Base-by-base conservation (phyloP, 2,797 vertebrate species). In the Crenuchus spilurus region DNA sequence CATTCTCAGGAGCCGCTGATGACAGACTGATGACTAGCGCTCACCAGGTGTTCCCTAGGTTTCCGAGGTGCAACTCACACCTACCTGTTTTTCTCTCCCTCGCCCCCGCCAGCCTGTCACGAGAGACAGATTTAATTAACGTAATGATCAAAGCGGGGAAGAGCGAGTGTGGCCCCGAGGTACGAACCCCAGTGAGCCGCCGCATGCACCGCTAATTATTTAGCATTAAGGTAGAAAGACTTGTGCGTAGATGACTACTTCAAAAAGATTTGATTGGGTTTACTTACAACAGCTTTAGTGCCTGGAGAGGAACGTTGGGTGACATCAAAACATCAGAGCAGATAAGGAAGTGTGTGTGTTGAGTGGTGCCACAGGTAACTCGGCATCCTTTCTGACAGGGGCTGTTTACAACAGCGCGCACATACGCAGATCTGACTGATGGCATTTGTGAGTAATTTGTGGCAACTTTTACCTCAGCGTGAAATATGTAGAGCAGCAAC, bases 151-250 rank as follows among this genome's bases (percentile, higher is more conserved):
- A 92, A 92, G 92, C 81, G 79, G 85, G 61, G 87, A 86, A 88
- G 86, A 90, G 88, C 84, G 79, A 86, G 87, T 86, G 88, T 82
- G 85, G 89, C 91, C 92, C 91, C 54, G 85, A 90, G 91, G 91
- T 89, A 85, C 86, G 83, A 80, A 86, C 88, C 90, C 89, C 85
- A 87, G 85, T 83, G 88, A 76, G 74, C 67, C 82, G 90, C 83
- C 63, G 62, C 72, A 67, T 63, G 76, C 80, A 81, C 76, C 42
- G 91, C 90, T 92, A 93, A 93, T 93, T 93, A 93, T 93, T 92
- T 91, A 91, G 90, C 88, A 93, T 93, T 93, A 94, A 92, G 92
- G 91, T 93, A 92, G 92, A 92, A 84, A 79, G 85, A 85, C 86
- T 89, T 86, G 84, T 81, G 87, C 87, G 77, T 88, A 89, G 88